A percentile compares a stretch with the other conserved stretches of the same genome.
Evolutionary conservation across 2,797 vertebrate species (phyloP).

Genomic region (Cichlasoma orientale): DNA sequence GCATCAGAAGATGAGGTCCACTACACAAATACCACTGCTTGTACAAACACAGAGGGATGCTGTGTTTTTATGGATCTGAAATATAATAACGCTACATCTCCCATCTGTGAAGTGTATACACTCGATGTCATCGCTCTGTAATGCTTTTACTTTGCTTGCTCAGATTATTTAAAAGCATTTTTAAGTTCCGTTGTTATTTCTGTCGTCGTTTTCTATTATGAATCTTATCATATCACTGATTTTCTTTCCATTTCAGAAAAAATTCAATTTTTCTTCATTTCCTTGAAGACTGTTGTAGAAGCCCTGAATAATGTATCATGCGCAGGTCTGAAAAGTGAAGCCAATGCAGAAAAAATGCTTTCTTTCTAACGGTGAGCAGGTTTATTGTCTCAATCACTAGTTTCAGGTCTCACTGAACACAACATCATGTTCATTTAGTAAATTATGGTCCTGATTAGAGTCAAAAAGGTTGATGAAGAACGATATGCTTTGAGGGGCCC

Average conservation of each 20-base stretch:
- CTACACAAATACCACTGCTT: neutral
- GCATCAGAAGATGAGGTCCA: neutral
- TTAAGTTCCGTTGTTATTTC: neutral
- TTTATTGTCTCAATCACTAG: neutral
- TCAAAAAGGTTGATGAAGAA: neutral
- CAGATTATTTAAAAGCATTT: neutral
- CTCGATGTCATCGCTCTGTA: neutral
- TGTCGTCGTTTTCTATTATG: neutral
- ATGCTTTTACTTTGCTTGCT: neutral
- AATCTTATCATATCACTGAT: neutral
- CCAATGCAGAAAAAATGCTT: neutral
- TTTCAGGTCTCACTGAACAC: neutral
- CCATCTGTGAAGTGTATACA: neutral
- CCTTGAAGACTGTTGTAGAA: neutral
- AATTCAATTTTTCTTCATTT: neutral
- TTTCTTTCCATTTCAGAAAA: slow-evolving; percentile 6
- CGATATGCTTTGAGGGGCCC: neutral
- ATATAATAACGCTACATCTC: slow-evolving; percentile 6
- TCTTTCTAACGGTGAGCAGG: neutral
- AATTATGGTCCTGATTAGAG: neutral
- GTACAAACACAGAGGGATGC: neutral
- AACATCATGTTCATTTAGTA: neutral
- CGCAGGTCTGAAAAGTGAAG: neutral
- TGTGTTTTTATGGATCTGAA: neutral
- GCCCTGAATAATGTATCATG: neutral